These are phyloP conservation scores for Acronicta aceris DNA, from an alignment of 2,888 invertebrate genomes.

Conservation along the genomic window DNA sequence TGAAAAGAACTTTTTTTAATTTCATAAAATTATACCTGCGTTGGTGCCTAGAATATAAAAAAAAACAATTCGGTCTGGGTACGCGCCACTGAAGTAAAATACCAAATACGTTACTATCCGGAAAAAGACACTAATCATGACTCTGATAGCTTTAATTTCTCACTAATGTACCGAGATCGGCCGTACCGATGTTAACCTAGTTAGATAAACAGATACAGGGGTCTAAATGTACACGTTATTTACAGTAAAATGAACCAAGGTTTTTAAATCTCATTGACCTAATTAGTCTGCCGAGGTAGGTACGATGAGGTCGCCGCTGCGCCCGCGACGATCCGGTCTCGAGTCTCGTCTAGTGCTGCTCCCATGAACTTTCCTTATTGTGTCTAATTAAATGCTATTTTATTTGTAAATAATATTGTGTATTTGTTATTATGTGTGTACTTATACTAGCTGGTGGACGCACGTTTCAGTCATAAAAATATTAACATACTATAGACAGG, in stretches of 20 bases:
- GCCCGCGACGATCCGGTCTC: constrained; percentile 4
- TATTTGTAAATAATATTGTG: background rate
- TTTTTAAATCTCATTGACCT: constrained; percentile 79
- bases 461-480: no score
- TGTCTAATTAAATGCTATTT: no score
- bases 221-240: constrained; percentile 66
- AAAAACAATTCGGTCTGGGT: no score
- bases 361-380: constrained; percentile 32
- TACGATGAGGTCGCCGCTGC: constrained; percentile 28
- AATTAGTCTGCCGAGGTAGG: constrained; percentile 59
- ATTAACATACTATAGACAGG: no score
- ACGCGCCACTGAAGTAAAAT: no score
- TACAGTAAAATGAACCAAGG: constrained; percentile 73
- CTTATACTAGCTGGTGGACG: no score
- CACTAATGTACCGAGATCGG: constrained; percentile 37
- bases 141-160: constrained; percentile 23
- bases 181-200: constrained; percentile 72
- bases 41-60: no score
- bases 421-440: background rate
- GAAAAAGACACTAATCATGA: constrained; percentile 39
- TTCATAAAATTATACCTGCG: no score
- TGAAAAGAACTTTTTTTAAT: no score
- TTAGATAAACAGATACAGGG: constrained; percentile 77
- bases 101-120: constrained; percentile 57
- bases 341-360: constrained; percentile 2